A percentile compares a stretch with the other conserved stretches of the same genome.
Evolutionary conservation across 2,797 vertebrate genomes (phyloP).

Genomic region (Rhabdophis nuchalis): DNA sequence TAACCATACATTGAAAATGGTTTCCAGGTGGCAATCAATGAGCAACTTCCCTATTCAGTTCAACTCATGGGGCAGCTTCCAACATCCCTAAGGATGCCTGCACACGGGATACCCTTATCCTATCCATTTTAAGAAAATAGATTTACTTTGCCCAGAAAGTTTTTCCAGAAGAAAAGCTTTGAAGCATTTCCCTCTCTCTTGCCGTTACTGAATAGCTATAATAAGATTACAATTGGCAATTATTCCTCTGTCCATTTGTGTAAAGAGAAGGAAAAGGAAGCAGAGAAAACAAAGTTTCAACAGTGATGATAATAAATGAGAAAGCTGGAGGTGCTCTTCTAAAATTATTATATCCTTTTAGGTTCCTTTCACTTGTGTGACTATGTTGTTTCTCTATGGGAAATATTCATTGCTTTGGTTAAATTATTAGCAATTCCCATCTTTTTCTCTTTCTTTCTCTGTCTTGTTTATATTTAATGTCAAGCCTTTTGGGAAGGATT

Average conservation of each 20-base stretch:
- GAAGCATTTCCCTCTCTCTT: neutral
- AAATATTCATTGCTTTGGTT: neutral
- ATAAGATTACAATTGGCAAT: neutral
- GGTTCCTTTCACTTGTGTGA: neutral
- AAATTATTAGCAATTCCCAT: neutral
- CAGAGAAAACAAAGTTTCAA: neutral
- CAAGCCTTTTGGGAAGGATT: neutral
- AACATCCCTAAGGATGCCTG: neutral
- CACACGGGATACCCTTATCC: neutral
- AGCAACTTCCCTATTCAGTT: neutral
- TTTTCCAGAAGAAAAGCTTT: neutral
- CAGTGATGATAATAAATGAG: neutral
- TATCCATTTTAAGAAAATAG: neutral
- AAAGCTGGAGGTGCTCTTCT: neutral
- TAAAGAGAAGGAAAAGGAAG: neutral
- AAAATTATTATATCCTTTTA: neutral
- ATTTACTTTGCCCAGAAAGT: neutral
- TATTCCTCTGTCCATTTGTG: neutral
- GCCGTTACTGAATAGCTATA: neutral
- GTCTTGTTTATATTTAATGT: neutral
- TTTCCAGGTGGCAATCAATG: neutral
- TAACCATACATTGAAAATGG: neutral
- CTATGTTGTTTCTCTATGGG: neutral
- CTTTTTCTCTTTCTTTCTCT: neutral
- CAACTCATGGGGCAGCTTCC: neutral